Conservation (phyloP, 1,140 invertebrate genomes). For the Trachymyrmex cornetzi region DNA sequence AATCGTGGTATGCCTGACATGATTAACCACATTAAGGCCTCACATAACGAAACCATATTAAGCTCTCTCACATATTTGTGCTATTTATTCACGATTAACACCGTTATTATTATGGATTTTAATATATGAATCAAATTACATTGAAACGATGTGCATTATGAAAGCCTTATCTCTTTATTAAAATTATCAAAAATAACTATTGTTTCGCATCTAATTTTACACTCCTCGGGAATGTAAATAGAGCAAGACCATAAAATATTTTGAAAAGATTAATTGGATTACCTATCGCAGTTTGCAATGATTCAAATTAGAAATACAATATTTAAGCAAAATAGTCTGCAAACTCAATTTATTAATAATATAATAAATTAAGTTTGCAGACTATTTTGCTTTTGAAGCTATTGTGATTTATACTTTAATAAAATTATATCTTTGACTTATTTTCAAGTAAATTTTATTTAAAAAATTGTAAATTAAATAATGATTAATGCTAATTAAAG, state of each 20-base stretch:
- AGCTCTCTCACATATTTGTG: neutral
- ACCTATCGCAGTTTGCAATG: neutral
- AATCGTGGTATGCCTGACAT: neutral
- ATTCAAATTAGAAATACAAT: neutral
- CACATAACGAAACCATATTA: neutral
- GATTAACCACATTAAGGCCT: slow-evolving; percentile 2
- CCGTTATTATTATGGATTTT: neutral
- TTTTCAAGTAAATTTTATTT: neutral
- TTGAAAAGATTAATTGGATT: neutral
- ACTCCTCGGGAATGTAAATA: neutral
- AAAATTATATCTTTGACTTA: neutral
- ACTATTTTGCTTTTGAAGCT: too few species aligned
- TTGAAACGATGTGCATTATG: neutral
- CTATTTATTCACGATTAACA: neutral
- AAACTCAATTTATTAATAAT: slow-evolving; percentile 1
- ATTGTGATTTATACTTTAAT: neutral
- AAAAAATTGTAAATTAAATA: slow-evolving; percentile 1
- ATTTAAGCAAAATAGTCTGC: slow-evolving; percentile 7
- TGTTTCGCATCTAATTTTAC: neutral
- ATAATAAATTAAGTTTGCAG: neutral
- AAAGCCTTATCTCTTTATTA: neutral
- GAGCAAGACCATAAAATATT: slow-evolving; percentile 3
- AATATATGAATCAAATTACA: neutral
- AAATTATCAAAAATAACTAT: neutral
- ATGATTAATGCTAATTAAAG: neutral